Evolutionary conservation across 2,113 vertebrate genomes (phyloP).

Genomic region (Calidris pygmaea): DNA sequence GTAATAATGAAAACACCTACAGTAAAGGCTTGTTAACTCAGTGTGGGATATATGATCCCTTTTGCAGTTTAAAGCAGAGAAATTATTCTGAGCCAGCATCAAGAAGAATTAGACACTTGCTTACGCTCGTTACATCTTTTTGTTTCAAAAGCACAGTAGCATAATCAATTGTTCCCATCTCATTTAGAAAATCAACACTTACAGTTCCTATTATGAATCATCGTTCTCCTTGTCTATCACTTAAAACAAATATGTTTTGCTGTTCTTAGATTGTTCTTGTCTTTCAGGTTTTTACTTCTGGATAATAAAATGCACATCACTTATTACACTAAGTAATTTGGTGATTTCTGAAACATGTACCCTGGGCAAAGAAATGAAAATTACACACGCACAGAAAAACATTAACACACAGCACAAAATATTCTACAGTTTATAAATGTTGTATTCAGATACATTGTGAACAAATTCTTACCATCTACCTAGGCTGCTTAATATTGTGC

Average conservation of each 20-base stretch:
- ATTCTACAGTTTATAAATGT: background rate
- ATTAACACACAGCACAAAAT: background rate
- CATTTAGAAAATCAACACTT: constrained; percentile 31
- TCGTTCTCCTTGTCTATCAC: constrained; percentile 26
- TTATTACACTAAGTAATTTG: constrained; percentile 52
- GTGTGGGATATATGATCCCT: constrained; percentile 5
- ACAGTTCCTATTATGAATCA: constrained; percentile 53
- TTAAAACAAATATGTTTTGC: constrained; percentile 27
- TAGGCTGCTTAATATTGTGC: background rate
- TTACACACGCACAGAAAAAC: background rate
- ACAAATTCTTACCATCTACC: background rate
- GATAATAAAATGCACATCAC: constrained; percentile 37
- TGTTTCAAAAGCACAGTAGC: constrained; percentile 1
- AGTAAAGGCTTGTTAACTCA: constrained; percentile 26
- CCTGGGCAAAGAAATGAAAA: constrained; percentile 27
- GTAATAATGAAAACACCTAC: constrained; percentile 48
- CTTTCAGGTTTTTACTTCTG: constrained; percentile 58
- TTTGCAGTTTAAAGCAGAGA: background rate
- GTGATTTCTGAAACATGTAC: constrained; percentile 32
- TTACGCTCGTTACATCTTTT: background rate
- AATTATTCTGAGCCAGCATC: background rate
- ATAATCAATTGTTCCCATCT: background rate
- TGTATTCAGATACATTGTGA: background rate
- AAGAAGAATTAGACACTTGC: background rate
- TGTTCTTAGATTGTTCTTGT: constrained; percentile 31